A percentile compares a stretch with the other conserved stretches of the same genome.
Evolutionary conservation across 2,888 invertebrate species (phyloP).

Genomic region (Cephus sareptanus): DNA sequence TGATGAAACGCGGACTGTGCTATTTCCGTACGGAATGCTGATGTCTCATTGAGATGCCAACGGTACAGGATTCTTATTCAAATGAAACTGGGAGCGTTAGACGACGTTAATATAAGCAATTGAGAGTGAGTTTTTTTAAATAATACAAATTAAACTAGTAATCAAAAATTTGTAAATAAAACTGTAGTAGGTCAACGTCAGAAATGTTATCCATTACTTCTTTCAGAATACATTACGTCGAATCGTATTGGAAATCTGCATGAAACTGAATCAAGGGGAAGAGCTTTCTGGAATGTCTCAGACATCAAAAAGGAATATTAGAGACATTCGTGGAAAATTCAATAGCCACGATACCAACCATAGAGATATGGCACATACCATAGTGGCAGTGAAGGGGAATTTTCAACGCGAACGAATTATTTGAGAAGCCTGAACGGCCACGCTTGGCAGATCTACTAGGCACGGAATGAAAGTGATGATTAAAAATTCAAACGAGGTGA

Average conservation of each 20-base stretch:
- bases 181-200: not conserved
- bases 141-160: not conserved
- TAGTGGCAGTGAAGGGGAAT: conserved; percentile 43
- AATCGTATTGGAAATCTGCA: not conserved
- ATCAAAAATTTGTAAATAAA: not conserved
- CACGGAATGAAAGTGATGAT: conserved; percentile 52
- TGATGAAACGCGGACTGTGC: not conserved
- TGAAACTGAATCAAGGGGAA: not conserved
- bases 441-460: conserved; percentile 35
- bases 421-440: conserved; percentile 29
- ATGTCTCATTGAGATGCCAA: too few species aligned
- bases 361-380: conserved; percentile 8
- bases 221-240: not conserved
- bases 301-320: not conserved
- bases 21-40: not conserved
- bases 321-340: not conserved
- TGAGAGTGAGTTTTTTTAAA: not conserved
- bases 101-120: not conserved
- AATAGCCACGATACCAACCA: not conserved
- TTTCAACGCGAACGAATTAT: conserved; percentile 25
- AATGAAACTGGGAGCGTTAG: not conserved
- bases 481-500: conserved; percentile 34
- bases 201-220: not conserved
- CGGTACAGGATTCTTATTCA: not conserved
- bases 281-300: not conserved